phyloP scores from a whole-genome alignment of 2,113 vertebrate genomes.

The Heterotilapia buettikoferi region DNA sequence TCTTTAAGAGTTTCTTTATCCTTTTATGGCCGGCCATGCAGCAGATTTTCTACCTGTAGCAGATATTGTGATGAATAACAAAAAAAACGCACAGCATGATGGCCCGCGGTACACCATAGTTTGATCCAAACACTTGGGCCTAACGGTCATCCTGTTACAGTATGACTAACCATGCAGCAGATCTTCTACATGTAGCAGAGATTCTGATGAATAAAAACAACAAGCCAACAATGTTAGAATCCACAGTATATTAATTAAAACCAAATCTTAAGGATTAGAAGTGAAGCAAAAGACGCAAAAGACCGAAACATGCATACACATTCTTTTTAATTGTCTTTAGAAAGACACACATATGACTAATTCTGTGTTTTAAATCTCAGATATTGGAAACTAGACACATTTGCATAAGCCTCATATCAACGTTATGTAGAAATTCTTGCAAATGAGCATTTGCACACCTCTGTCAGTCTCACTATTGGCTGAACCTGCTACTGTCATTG shows the following conservation, averaged over 20 bases:
- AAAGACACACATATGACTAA: neutral
- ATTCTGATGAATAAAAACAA: neutral
- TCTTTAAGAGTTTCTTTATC: slow-evolving; percentile 62
- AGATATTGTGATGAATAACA: slow-evolving; percentile 49
- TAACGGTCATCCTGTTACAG: neutral
- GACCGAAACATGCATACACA: neutral
- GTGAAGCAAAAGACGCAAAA: neutral
- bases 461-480: neutral
- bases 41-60: slow-evolving; percentile 57
- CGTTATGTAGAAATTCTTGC: neutral
- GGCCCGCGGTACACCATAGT: neutral
- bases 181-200: neutral
- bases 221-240: neutral
- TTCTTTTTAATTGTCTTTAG: neutral
- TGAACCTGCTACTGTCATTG: neutral
- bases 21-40: slow-evolving; percentile 48
- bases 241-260: neutral
- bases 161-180: neutral
- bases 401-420: neutral
- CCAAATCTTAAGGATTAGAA: neutral
- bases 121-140: neutral
- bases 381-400: neutral
- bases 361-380: neutral
- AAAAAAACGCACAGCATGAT: neutral
- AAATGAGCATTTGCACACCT: neutral